Evolutionary conservation across 1,140 invertebrate species (phyloP).

Genomic region (Paracyclopina nana): DNA sequence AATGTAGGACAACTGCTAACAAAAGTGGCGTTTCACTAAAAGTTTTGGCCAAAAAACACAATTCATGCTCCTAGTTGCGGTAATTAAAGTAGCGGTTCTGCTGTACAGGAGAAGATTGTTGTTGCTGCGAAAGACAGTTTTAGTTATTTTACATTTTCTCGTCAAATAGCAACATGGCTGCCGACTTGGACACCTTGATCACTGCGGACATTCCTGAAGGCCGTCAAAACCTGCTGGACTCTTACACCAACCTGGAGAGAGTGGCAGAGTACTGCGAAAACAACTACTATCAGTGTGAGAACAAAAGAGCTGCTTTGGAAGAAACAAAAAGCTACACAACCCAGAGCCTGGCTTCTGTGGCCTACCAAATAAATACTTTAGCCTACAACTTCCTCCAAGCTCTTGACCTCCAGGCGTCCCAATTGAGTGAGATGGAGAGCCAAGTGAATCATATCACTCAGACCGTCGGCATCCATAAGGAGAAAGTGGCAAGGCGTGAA

Average conservation of each 20-base stretch:
- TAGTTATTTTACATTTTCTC: no score
- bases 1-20: no score
- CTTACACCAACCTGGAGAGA: conserved; percentile 79
- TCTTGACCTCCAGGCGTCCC: conserved; percentile 73
- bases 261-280: conserved; percentile 96
- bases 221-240: conserved; percentile 75
- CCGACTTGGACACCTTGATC: conserved; percentile 62
- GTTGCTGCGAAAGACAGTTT: no score
- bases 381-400: conserved; percentile 91
- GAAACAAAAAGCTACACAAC: conserved; percentile 98
- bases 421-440: conserved; percentile 82
- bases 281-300: conserved; percentile 79
- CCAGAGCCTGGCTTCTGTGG: conserved; percentile 90
- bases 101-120: no score
- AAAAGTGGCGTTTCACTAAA: no score
- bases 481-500: conserved; percentile 87
- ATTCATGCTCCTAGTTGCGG: no score
- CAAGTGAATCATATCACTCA: conserved; percentile 81
- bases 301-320: conserved; percentile 77
- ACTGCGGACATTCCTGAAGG: conserved; percentile 89
- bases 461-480: conserved; percentile 94
- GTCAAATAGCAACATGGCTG: no score
- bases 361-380: conserved; percentile 94
- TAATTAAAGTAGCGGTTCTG: no score
- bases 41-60: no score